Conservation (phyloP, 2,888 invertebrate genomes). For the Abrostola tripartita region DNA sequence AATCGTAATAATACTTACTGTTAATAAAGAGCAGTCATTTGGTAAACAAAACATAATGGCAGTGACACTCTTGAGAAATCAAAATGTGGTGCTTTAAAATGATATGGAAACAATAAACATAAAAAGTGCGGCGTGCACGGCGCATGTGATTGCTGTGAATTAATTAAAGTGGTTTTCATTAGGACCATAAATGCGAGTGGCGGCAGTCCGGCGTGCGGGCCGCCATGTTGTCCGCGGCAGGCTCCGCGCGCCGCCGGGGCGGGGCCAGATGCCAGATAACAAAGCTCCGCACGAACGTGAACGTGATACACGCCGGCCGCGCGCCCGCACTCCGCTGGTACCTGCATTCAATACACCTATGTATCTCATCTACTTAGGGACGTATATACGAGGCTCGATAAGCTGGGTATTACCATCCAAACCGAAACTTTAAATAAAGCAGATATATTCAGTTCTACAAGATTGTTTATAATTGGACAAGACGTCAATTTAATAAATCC, state of each 20-base stretch:
- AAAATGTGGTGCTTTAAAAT: slow-evolving; percentile 84
- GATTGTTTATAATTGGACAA: neutral
- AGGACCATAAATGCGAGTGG: slow-evolving; percentile 75
- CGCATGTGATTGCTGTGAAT: slow-evolving; percentile 86
- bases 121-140: slow-evolving; percentile 78
- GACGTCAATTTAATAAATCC: slow-evolving; percentile 24
- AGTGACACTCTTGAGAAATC: slow-evolving; percentile 87
- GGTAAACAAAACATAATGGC: slow-evolving; percentile 77
- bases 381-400: slow-evolving; percentile 14
- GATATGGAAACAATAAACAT: slow-evolving; percentile 87
- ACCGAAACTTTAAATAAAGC: neutral
- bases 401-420: neutral
- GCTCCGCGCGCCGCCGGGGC: slow-evolving; percentile 62
- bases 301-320: slow-evolving; percentile 18
- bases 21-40: slow-evolving; percentile 69
- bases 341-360: slow-evolving; percentile 5
- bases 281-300: slow-evolving; percentile 66
- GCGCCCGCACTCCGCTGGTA: slow-evolving; percentile 19
- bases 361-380: slow-evolving; percentile 14
- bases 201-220: slow-evolving; percentile 53
- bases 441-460: neutral
- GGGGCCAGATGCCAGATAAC: slow-evolving; percentile 81
- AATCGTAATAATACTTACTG: slow-evolving; percentile 68
- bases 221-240: slow-evolving; percentile 61
- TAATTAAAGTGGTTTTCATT: slow-evolving; percentile 88